A percentile compares a stretch with the other conserved stretches of the same genome.
Conservation (phyloP, 2,113 vertebrate species). For the Corythaixoides concolor region DNA sequence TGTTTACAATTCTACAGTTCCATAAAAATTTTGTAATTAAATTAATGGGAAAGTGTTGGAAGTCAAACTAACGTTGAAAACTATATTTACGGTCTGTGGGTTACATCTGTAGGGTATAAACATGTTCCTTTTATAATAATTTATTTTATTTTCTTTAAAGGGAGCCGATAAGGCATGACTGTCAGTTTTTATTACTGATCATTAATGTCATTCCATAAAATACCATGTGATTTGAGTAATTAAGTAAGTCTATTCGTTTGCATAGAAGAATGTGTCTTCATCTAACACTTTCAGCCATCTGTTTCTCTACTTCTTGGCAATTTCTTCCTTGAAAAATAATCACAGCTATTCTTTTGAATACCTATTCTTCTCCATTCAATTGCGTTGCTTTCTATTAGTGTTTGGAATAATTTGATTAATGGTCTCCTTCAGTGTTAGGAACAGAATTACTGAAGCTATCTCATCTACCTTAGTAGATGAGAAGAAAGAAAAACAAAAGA, state of each 20-base stretch:
- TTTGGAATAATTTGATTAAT: slow-evolving; percentile 59
- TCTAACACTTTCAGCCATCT: slow-evolving; percentile 51
- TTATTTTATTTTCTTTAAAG: slow-evolving; percentile 28
- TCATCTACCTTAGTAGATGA: neutral
- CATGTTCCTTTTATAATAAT: neutral
- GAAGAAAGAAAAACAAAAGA: neutral
- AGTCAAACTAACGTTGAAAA: neutral
- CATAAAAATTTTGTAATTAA: neutral
- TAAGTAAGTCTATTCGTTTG: slow-evolving; percentile 51
- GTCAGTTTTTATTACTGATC: slow-evolving; percentile 36
- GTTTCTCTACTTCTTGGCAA: slow-evolving; percentile 49
- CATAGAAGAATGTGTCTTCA: slow-evolving; percentile 8
- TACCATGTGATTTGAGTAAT: slow-evolving; percentile 43
- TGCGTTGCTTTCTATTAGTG: slow-evolving; percentile 41
- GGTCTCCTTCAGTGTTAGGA: neutral
- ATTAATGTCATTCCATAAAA: slow-evolving; percentile 35
- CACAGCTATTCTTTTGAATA: slow-evolving; percentile 51
- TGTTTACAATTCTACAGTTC: neutral
- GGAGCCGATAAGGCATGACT: slow-evolving; percentile 1
- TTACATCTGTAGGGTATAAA: neutral
- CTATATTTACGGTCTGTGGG: neutral
- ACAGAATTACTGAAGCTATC: slow-evolving; percentile 9
- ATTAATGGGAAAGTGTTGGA: neutral
- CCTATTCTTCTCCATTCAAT: slow-evolving; percentile 31
- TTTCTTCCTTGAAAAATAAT: slow-evolving; percentile 48